Base-by-base conservation (phyloP, 2,797 vertebrate genomes). In the Esox lucius region DNA sequence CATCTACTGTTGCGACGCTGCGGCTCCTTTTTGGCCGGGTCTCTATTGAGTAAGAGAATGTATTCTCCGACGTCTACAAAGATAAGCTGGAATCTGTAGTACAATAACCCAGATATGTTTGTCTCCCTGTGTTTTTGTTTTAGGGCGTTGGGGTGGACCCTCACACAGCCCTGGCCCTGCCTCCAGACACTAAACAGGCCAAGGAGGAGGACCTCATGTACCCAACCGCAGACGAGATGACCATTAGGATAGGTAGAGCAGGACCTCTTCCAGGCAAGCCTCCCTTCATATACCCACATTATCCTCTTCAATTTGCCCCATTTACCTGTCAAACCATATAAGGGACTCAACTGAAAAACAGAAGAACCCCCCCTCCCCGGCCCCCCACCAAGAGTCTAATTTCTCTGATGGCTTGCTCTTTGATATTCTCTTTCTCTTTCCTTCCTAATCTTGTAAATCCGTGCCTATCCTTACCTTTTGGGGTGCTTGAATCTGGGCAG, bases 171-270 rank as follows among this genome's bases (percentile, higher is more conserved):
- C 83, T 96, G 83, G 94, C 94, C 0, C 86, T 94, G 72, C 80
- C 90, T 39, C 83, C 88, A 0, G 94, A 96, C 17, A 86, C 86
- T 0, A 93, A 90, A 48, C 78, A 48, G 56, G 0, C 7, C 71
- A 98, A 96, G 76, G 85, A 91, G 11, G 91, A 91, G 0, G 94
- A 94, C 17, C 66, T 85, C 0, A 76, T 81, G 0, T 66, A 70
- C n/a, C 81, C 70, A 15, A 70, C 68, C 72, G n/a, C 70, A 0
- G 89, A 91, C 15, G 95, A 97, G 83, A 90, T 98, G 89, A 94
- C 91, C 91, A 96, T 98, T 93, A 93, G 95, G 93, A 97, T 98
- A 98, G 97, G 97, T 96, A 97, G 97, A 96, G 81, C 92, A 70
- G 94, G 92, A 92, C 88, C 90, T 68, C 91, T 89, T 75, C 86